Evolutionary conservation across 2,888 invertebrate species (phyloP).

Genomic region (Cerastoderma edule): DNA sequence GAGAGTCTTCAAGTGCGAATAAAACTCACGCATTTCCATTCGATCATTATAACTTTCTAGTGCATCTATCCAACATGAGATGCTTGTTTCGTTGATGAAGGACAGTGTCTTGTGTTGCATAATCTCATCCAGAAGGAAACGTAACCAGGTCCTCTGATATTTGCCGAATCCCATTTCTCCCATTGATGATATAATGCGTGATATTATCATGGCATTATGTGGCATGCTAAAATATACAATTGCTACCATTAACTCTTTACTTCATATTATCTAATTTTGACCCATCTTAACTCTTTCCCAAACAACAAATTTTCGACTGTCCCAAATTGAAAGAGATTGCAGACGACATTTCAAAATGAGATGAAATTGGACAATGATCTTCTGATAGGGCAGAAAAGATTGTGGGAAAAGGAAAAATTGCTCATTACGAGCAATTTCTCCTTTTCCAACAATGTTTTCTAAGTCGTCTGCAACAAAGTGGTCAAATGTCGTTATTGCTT

Average conservation of each 20-base stretch:
- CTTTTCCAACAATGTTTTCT: too few relatives aligned
- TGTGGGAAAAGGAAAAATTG: too few relatives aligned
- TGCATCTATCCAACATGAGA: not conserved
- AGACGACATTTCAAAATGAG: too few relatives aligned
- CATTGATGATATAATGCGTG: slow-evolving; percentile 7
- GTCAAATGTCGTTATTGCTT: too few relatives aligned
- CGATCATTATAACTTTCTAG: not conserved
- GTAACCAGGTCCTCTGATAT: not conserved
- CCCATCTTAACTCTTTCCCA: slow-evolving; percentile 13
- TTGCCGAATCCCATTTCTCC: slow-evolving; percentile 3
- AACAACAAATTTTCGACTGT: too few relatives aligned
- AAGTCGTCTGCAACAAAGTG: too few relatives aligned
- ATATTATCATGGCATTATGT: not conserved
- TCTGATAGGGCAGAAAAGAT: too few relatives aligned
- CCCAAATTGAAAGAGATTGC: too few relatives aligned
- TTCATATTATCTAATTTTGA: too few relatives aligned
- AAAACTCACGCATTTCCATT: not conserved
- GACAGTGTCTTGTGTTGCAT: not conserved
- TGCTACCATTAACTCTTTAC: too few relatives aligned
- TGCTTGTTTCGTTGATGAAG: not conserved
- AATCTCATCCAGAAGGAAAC: slow-evolving; percentile 3
- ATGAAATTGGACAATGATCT: too few relatives aligned
- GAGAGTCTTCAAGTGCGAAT: not conserved
- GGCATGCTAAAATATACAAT: not conserved
- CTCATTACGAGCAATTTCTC: too few relatives aligned